Conservation (phyloP, 2,888 invertebrate genomes). For the Drosophila flavopinicola region DNA sequence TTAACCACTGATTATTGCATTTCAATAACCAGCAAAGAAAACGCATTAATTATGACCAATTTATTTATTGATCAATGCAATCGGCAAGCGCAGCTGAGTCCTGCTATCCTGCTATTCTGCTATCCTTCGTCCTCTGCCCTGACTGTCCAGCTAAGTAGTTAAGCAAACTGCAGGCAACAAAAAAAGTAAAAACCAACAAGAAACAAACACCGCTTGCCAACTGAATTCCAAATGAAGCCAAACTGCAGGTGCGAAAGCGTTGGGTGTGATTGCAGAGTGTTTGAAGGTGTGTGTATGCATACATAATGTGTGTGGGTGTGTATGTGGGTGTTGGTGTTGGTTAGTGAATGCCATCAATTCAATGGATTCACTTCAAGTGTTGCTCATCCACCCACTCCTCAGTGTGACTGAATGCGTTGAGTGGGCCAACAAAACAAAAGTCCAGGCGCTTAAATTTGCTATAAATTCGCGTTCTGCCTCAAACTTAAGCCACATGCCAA, state of each 20-base stretch:
- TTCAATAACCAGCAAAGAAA: conserved; percentile 17
- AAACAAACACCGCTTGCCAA: conserved; percentile 39
- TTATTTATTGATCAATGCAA: conserved; percentile 58
- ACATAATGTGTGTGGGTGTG: neutral
- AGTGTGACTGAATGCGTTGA: conserved; percentile 57
- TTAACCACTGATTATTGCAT: too few relatives aligned
- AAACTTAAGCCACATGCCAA: conserved; percentile 55
- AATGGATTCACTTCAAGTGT: conserved; percentile 50
- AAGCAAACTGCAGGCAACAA: conserved; percentile 31
- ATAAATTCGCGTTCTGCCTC: conserved; percentile 58
- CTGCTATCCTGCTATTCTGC: neutral
- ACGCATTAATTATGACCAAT: conserved; percentile 41
- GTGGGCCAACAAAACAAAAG: conserved; percentile 57
- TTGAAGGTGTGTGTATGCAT: neutral
- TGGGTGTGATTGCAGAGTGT: neutral
- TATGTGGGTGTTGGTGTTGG: conserved; percentile 5
- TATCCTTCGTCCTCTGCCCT: neutral
- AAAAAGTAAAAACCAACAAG: conserved; percentile 32
- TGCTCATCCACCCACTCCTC: conserved; percentile 8
- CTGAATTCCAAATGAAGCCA: conserved; percentile 62
- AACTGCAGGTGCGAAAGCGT: conserved; percentile 16
- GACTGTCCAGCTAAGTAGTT: conserved; percentile 20
- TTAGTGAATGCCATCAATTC: conserved; percentile 45
- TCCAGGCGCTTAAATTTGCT: conserved; percentile 61
- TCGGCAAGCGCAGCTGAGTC: neutral